phyloP scores from a whole-genome alignment of 2,888 invertebrate genomes.

The Lumbricus terrestris region DNA sequence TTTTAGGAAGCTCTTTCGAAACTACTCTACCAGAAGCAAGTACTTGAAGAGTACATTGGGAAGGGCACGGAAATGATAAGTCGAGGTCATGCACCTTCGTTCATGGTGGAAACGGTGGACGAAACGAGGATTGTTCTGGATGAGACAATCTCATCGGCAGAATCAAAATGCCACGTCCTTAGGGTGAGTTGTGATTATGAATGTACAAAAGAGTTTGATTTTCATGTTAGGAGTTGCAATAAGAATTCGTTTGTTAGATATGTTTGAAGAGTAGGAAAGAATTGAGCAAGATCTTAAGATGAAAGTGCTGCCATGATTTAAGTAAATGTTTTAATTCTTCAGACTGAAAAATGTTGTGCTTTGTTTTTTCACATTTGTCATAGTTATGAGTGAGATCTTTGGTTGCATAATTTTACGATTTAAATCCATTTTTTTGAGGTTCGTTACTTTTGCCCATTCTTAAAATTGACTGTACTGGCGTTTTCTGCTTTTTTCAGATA shows the following conservation, averaged over 20 bases:
- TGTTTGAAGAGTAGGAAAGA: background rate
- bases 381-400: background rate
- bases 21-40: constrained; percentile 25
- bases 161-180: constrained; percentile 77
- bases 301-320: background rate
- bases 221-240: background rate
- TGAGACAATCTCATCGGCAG: constrained; percentile 79
- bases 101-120: constrained; percentile 79
- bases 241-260: background rate
- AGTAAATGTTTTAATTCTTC: no score
- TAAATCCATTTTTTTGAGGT: background rate
- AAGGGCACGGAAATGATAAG: constrained; percentile 83
- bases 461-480: background rate
- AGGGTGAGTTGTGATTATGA: constrained; percentile 48
- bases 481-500: background rate
- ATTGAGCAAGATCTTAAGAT: background rate
- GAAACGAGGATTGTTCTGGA: constrained; percentile 88
- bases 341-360: background rate
- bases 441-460: background rate
- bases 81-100: constrained; percentile 81
- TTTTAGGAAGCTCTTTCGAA: constrained; percentile 29
- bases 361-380: background rate
- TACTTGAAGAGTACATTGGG: constrained; percentile 76
- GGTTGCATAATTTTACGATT: background rate
- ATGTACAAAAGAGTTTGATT: background rate